Evolutionary conservation across 2,113 vertebrate species (phyloP), one percentile per base, ranked within the genome.

Genomic region (Onychostruthus taczanowskii): DNA sequence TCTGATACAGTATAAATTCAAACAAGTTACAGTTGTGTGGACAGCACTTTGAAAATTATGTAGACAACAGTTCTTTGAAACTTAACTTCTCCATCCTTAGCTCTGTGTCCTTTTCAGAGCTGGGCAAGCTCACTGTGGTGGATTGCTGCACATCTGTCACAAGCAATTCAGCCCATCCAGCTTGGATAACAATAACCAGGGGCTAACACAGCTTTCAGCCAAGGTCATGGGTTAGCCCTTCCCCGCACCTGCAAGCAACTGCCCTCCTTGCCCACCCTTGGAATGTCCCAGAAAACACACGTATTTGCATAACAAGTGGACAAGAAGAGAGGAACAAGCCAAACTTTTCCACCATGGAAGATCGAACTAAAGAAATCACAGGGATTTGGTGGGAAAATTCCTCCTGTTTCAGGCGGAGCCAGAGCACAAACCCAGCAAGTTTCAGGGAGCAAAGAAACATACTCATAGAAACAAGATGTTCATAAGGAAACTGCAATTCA

Each of bases 201-300:
- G 74, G 31, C 68, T 68, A 55, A 75, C 77, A 74, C n/a, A 85
- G 56, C 86, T 85, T 49, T 44, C 43, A 90, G 14, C 52, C 83
- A 92, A 94, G 80, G 87, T 72, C 90, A 84, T 16, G 55, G 78
- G 72, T 97, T 89, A 70, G 89, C 37, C 50, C 75, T 73, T 94
- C 95, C 53, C 86, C 79, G 84, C 26, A 41, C 70, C 70, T 68
- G 23, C 7, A 28, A 64, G 44, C 43, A 86, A 41, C 49, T 62
- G 75, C 62, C 37, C 41, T 49, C 39, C 50, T 87, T 87, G 55
- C 74, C n/a, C 37, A 30, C 70, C 37, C 75, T 19, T 14, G 23
- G 35, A 66, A 63, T 50, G 10, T 12, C 33, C 52, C n/a, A 67
- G 56, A 83, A 87, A 90, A 11, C 19, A 50, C 11, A 49, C 1